Evolutionary conservation across 2,888 invertebrate species (phyloP), one percentile per base, ranked within the genome.

Genomic region (Catocala fraxini): DNA sequence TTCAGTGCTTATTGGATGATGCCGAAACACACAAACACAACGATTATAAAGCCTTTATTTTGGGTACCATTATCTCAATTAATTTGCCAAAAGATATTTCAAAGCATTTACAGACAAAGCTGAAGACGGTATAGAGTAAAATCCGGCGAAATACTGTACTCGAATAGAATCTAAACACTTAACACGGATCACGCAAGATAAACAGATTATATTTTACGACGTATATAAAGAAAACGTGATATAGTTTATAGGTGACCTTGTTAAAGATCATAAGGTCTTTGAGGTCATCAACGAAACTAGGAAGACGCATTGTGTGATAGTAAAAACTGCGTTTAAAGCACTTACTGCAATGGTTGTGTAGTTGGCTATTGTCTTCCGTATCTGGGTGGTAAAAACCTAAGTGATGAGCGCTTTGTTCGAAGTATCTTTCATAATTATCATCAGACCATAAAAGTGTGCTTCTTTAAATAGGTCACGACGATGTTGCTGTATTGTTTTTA

Each of bases 221-320:
- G 41, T 45, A 33, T 41, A 57, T 46, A 51, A 58, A 51, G 60
- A 55, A 56, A 56, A 51, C 55, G 45, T 54, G 55, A 60, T 60
- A 45, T 15, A 45, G 11, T 51, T 55, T 56, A 12, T 60, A 52
- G 42, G 33, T 69, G 63, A 56, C 64, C 67, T 70, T 70, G 51
- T 66, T 47, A 39, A 42, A 48, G 51, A 61, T 47, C 25, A 53
- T 48, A 49, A 53, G 52, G 52, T 70, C 65, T 57, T 65, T 63
- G 55, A 54, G 51, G 58, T 59, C 46, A 45, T 51, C 59, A 13
- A 55, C 43, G 45, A 42, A 55, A 52, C 41, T 51, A 61, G 51
- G 54, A 66, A 60, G 52, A 59, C 42, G 6, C 51, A 39, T 59
- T 52, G 39, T 54, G 49, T 10, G 43, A n/a, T 25, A 39, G 39